Base-by-base conservation (phyloP, 2,888 invertebrate species). In the Sialis fuliginosa region DNA sequence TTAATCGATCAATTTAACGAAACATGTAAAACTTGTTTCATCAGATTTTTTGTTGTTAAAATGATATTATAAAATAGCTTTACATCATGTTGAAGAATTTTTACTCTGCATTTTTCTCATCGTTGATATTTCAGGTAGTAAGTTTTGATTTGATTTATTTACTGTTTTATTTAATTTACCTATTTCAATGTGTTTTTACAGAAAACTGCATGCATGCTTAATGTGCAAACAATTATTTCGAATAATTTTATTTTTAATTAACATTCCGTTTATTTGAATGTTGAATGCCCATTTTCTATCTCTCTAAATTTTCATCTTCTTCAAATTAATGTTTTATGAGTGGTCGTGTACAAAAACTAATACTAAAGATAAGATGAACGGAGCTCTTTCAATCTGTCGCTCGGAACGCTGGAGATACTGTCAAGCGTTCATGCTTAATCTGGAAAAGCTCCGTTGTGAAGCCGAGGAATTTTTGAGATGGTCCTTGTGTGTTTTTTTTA, bases 391-490 rank as follows among this genome's bases (percentile, higher is more conserved):
- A 54, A 52, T 55, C 50, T 22, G 22, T 22, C 22, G 22, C 22
- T 22, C 22, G 7, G 12, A 5, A 39, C 10, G 6, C 10, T 6
- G 6, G 13, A 9, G 7, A 2, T 13, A 39, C 37, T 6, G 6
- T 6, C 39, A 13, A 39, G 10, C 13, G 10, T 22, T 22, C 4
- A 4, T 22, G 22, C 22, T 31, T 10, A 13, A 33, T 33, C 22
- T 58, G 56, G 60, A 57, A 57, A 52, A 55, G 56, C 58, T 58
- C 57, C 52, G 54, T 52, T 52, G 54, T 56, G 62, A 63, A 67
- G 73, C 71, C 74, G 79, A 79, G 84, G 83, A 82, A 81, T 83
- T 85, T 85, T 85, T 85, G 86, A 86, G 85, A 85, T 86, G 86
- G 85, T 86, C 85, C 85, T 84, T 81, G 81, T 61, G 56, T 59